Evolutionary conservation across 2,888 invertebrate genomes (phyloP).

Genomic region (Eupithecia tripunctaria): DNA sequence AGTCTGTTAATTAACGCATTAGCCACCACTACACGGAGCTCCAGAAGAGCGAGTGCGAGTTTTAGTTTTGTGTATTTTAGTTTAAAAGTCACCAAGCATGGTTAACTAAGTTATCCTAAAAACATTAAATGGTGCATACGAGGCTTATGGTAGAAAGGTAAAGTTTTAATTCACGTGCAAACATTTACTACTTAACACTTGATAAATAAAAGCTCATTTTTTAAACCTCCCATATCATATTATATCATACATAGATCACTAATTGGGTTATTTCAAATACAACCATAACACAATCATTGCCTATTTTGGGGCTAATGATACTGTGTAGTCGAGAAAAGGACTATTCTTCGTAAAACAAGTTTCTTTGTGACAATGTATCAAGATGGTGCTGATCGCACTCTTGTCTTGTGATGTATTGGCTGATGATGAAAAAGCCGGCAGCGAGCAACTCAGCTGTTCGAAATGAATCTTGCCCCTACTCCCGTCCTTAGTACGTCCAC

Average conservation of each 20-base stretch:
- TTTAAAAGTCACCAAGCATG: too few relatives aligned
- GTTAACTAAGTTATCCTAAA: too few relatives aligned
- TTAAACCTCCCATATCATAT: background rate
- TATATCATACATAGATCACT: background rate
- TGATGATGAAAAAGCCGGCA: background rate
- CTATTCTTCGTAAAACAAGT: background rate
- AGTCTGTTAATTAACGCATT: too few relatives aligned
- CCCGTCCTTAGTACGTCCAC: conserved; percentile 23
- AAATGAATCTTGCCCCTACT: background rate
- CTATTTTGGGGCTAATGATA: background rate
- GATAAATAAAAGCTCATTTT: background rate
- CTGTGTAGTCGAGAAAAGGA: background rate
- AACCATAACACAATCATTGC: background rate
- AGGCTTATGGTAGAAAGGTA: too few relatives aligned
- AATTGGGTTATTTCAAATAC: background rate
- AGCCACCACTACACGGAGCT: too few relatives aligned
- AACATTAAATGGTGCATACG: too few relatives aligned
- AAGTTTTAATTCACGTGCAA: too few relatives aligned
- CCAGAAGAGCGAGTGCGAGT: too few relatives aligned
- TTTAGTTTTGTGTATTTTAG: too few relatives aligned
- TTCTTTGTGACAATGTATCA: background rate
- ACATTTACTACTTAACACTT: background rate
- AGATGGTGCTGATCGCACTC: background rate
- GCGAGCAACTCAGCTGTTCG: background rate
- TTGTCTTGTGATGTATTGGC: background rate